These are phyloP conservation scores for Liopterus haemorrhoidalis DNA, from an alignment of 2,888 invertebrate genomes.

Conservation along the genomic window DNA sequence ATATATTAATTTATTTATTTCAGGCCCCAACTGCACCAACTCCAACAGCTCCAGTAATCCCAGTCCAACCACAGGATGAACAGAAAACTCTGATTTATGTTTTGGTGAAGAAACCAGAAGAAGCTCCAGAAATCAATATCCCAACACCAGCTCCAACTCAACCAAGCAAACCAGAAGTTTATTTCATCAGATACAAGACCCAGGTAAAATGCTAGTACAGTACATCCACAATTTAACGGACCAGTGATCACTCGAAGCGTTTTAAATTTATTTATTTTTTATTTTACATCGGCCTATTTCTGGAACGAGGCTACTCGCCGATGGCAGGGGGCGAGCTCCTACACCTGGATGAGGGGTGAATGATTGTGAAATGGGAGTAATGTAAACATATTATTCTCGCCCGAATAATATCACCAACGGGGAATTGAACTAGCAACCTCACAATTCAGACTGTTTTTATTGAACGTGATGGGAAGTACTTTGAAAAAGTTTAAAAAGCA, in stretches of 20 bases:
- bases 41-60: conserved; percentile 75
- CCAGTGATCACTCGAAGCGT: not conserved
- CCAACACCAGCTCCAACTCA: conserved; percentile 78
- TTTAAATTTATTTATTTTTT: not conserved
- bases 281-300: not conserved
- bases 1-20: conserved; percentile 80
- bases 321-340: not conserved
- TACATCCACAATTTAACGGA: conserved; percentile 5
- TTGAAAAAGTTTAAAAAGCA: too few relatives aligned
- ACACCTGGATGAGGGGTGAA: too few relatives aligned
- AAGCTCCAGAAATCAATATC: conserved; percentile 70
- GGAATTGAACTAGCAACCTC: too few relatives aligned
- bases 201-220: conserved; percentile 53
- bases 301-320: not conserved
- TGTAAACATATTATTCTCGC: too few relatives aligned
- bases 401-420: too few relatives aligned
- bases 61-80: conserved; percentile 76
- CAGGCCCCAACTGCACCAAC: conserved; percentile 81
- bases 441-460: too few relatives aligned
- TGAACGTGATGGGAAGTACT: too few relatives aligned
- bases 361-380: too few relatives aligned
- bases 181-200: conserved; percentile 84
- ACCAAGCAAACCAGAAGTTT: conserved; percentile 83
- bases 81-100: conserved; percentile 86
- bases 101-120: conserved; percentile 82